Evolutionary conservation across 2,113 vertebrate species (phyloP).

Genomic region (Argyrosomus japonicus): DNA sequence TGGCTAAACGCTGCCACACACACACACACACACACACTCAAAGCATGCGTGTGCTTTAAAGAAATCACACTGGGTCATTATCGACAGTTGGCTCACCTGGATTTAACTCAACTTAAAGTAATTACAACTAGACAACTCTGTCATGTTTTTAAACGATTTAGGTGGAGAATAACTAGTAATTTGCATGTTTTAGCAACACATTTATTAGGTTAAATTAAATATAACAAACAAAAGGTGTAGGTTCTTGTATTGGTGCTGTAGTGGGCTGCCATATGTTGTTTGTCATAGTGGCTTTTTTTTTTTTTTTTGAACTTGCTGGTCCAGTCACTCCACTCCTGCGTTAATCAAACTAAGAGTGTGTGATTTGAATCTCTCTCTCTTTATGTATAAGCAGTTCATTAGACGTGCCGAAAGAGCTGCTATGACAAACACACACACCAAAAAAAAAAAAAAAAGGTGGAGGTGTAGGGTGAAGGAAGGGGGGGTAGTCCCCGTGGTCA

Average conservation of each 20-base stretch:
- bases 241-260: too few relatives aligned
- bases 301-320: slow-evolving; percentile 19
- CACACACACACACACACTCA: neutral
- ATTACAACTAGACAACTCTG: neutral
- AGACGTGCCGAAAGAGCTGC: too few relatives aligned
- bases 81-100: slow-evolving; percentile 29
- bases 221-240: too few relatives aligned
- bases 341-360: neutral
- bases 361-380: neutral
- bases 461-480: too few relatives aligned
- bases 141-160: neutral
- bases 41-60: slow-evolving; percentile 20
- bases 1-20: slow-evolving; percentile 33
- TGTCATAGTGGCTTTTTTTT: neutral
- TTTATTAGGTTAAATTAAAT: neutral
- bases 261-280: neutral
- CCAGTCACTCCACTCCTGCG: slow-evolving; percentile 36
- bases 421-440: too few relatives aligned
- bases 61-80: slow-evolving; percentile 1
- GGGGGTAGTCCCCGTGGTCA: neutral
- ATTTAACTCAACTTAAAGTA: neutral
- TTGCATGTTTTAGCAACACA: neutral
- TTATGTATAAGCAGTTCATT: neutral
- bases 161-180: neutral
- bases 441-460: too few relatives aligned